These are phyloP conservation scores for Sebastes vulpes DNA, from an alignment of 2,797 vertebrate species.

Conservation along the genomic window DNA sequence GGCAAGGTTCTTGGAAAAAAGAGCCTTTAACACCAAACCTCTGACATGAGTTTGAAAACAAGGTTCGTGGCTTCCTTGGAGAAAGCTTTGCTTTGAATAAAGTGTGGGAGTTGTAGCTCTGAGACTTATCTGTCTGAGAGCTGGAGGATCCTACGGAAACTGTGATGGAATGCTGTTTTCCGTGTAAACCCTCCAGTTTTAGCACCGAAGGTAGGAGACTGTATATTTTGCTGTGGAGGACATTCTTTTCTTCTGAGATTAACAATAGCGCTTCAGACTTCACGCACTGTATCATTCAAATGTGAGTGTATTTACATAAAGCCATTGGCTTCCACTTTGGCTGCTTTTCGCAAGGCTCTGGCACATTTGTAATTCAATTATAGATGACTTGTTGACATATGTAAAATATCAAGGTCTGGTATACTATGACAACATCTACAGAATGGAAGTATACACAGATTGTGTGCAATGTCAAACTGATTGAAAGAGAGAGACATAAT, in stretches of 20 bases:
- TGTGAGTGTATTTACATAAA: constrained; percentile 28
- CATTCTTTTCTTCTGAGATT: constrained; percentile 23
- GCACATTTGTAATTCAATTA: constrained; percentile 46
- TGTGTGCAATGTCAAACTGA: background rate
- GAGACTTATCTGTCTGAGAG: constrained; percentile 49
- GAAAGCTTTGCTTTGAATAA: constrained; percentile 55
- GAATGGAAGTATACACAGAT: background rate
- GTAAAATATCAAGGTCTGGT: constrained; percentile 9
- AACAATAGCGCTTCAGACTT: constrained; percentile 13
- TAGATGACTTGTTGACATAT: constrained; percentile 23
- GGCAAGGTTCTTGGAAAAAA: constrained; percentile 68
- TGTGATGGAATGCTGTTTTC: constrained; percentile 28
- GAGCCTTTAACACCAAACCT: constrained; percentile 68
- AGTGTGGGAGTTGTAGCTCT: constrained; percentile 64
- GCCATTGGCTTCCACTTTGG: constrained; percentile 5
- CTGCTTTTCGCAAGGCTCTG: constrained; percentile 10
- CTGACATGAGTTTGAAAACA: constrained; percentile 74
- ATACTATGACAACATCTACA: background rate
- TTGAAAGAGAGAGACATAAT: background rate
- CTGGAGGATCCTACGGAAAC: constrained; percentile 39
- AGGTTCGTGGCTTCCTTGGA: constrained; percentile 61
- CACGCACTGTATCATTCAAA: constrained; percentile 2
- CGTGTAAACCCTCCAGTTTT: constrained; percentile 44
- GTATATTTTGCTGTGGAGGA: constrained; percentile 13
- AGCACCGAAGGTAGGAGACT: constrained; percentile 4